Conservation (phyloP, 1,140 invertebrate genomes). For the Dryas iulia region DNA sequence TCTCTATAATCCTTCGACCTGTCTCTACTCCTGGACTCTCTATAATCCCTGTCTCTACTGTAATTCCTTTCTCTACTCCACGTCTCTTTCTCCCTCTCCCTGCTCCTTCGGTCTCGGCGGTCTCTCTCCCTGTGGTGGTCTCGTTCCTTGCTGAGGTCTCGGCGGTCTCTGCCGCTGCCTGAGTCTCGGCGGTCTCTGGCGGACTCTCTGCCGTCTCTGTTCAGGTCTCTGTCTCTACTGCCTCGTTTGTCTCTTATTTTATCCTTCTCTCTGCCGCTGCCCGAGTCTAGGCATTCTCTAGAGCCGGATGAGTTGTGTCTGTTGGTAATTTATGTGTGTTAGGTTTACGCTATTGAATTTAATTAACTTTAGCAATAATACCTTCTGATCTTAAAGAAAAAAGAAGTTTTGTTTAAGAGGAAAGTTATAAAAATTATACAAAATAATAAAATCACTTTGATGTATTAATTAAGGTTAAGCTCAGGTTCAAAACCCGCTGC, state of each 20-base stretch:
- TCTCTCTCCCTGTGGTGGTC: slow-evolving; percentile 62
- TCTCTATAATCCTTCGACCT: slow-evolving; percentile 71
- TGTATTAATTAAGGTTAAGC: too few relatives aligned
- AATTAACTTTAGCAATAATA: too few relatives aligned
- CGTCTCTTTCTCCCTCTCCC: slow-evolving; percentile 63
- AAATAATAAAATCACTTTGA: too few relatives aligned
- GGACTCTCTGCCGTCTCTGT: slow-evolving; percentile 70
- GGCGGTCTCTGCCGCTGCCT: slow-evolving; percentile 67
- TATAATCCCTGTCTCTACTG: slow-evolving; percentile 75
- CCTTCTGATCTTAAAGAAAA: too few relatives aligned
- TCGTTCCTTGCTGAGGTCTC: slow-evolving; percentile 63
- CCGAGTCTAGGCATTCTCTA: slow-evolving; percentile 75
- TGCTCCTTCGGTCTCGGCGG: slow-evolving; percentile 61
- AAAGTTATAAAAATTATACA: too few relatives aligned
- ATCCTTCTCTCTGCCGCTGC: slow-evolving; percentile 76
- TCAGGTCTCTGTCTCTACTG: slow-evolving; percentile 78
- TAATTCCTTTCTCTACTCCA: slow-evolving; percentile 80
- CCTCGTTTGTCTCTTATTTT: slow-evolving; percentile 66
- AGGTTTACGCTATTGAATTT: too few relatives aligned
- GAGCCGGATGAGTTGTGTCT: slow-evolving; percentile 78
- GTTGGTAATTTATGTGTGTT: not conserved
- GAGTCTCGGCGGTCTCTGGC: slow-evolving; percentile 69
- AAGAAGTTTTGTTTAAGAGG: too few relatives aligned
- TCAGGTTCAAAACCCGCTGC: too few relatives aligned
- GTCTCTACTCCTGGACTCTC: slow-evolving; percentile 70